phyloP scores from a whole-genome alignment of 2,113 vertebrate genomes.

The Xiphophorus hellerii region DNA sequence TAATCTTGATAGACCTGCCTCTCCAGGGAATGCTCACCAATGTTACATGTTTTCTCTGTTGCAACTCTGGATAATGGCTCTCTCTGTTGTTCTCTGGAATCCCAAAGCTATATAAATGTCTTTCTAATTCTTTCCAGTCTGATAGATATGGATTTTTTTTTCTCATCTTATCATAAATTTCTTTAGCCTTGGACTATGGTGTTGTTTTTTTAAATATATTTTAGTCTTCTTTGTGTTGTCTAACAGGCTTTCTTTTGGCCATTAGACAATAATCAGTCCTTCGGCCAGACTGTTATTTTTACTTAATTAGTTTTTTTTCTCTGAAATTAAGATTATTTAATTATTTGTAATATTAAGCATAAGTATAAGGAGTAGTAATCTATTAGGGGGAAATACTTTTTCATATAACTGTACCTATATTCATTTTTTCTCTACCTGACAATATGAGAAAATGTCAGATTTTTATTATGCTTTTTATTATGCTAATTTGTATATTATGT shows the following conservation, averaged over 20 bases:
- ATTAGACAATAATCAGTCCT: not conserved
- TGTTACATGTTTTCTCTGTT: not conserved
- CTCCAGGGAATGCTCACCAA: not conserved
- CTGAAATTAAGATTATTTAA: not conserved
- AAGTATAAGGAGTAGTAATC: not conserved
- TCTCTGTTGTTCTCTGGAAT: not conserved
- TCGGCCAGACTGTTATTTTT: not conserved
- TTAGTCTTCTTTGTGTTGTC: not conserved
- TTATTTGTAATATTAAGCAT: not conserved
- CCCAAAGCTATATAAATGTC: not conserved
- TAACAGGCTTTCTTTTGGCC: not conserved
- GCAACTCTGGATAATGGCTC: not conserved
- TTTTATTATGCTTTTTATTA: not conserved
- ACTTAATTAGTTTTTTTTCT: not conserved
- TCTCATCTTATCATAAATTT: too few relatives aligned
- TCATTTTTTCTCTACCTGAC: not conserved
- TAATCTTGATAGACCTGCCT: not conserved
- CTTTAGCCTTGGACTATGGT: too few relatives aligned
- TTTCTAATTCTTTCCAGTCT: too few relatives aligned
- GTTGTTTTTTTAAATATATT: not conserved
- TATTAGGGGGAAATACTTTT: not conserved
- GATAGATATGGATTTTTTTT: too few relatives aligned
- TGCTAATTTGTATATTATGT: not conserved
- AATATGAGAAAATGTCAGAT: not conserved
- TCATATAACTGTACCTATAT: not conserved